Base-by-base conservation (phyloP, 2,797 vertebrate genomes). In the Salmo trutta region DNA sequence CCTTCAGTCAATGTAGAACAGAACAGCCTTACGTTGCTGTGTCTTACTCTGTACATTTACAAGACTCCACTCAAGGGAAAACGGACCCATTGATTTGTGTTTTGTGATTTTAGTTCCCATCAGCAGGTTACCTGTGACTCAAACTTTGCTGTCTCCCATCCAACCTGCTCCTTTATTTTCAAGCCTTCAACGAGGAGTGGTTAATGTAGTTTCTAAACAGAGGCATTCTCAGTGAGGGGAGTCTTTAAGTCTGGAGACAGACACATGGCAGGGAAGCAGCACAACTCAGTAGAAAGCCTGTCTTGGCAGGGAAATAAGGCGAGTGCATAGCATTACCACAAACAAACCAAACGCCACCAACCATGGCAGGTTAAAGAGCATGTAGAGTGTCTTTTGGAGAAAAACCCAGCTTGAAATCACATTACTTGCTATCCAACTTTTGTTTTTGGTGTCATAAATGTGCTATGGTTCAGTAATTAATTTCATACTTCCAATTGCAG, bases 231-330 rank as follows among this genome's bases (percentile, higher is more conserved):
- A 27, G 54, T 36, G 69, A 0, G 14, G 80, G 78, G 79, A 86
- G 81, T 77, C 82, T 78, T 16, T 77, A 8, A 75, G 81, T 84
- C 80, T 88, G 77, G 72, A 75, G 73, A 27, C 56, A 65, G 31
- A 71, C 36, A 72, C 16, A 36, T n/a, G 16, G 31, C 41, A 71
- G 77, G 73, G 79, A 77, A 78, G 62, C 21, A 8, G 71, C 29
- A 47, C 16, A 62, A 6, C 64, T 59, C 24, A 15, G 47, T 62
- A 17, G 56, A 81, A 82, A 81, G 21, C 52, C 73, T 78, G 77
- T 67, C 17, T 81, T 83, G 77, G 81, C 80, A 83, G 64, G 75
- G 68, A 79, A 79, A 75, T 69, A 69, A 5, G 70, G 24, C n/a
- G 21, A 27, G 64, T 59, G 52, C 74, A 52, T 24, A 47, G 36